A percentile compares a stretch with the other conserved stretches of the same genome.
Conservation (phyloP, 64 coral and sea anemone species). For the Stichodactyla helianthus region DNA sequence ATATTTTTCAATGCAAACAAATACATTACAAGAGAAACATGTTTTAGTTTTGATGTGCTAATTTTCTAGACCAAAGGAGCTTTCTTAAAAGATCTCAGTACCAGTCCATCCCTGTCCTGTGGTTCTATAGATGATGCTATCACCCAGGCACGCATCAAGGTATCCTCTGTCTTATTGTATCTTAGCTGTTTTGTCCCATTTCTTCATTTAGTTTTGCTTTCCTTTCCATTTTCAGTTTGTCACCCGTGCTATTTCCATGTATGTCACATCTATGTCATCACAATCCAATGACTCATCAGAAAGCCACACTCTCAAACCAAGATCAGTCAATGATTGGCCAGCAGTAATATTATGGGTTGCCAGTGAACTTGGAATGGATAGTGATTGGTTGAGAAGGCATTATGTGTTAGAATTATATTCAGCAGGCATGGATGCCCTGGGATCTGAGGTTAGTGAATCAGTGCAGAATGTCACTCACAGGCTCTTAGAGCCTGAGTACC, state of each 20-base stretch:
- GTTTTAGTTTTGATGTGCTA: too few species aligned
- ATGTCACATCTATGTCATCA: constrained; percentile 36
- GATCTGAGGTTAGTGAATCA: constrained; percentile 54
- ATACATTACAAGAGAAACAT: background rate
- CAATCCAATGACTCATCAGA: constrained; percentile 1
- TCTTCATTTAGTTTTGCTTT: background rate
- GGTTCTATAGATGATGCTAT: constrained; percentile 32
- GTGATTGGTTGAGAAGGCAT: constrained; percentile 57
- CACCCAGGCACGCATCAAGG: constrained; percentile 51
- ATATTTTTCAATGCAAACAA: too few species aligned
- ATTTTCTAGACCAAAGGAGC: constrained; percentile 49
- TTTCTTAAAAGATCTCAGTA: constrained; percentile 50
- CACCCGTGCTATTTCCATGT: constrained; percentile 51
- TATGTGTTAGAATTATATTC: constrained; percentile 77
- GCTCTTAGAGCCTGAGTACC: too few species aligned
- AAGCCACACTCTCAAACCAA: constrained; percentile 6
- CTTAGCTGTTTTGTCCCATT: background rate
- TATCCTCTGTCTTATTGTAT: background rate
- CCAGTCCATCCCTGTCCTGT: constrained; percentile 13
- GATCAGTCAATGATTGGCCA: constrained; percentile 44
- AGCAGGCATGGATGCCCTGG: constrained; percentile 55
- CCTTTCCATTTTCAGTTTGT: constrained; percentile 45
- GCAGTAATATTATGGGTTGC: constrained; percentile 55
- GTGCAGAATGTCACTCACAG: too few species aligned
- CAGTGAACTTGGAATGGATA: constrained; percentile 72